Conservation (phyloP, 2,113 vertebrate genomes). For the Carlito syrichta region DNA sequence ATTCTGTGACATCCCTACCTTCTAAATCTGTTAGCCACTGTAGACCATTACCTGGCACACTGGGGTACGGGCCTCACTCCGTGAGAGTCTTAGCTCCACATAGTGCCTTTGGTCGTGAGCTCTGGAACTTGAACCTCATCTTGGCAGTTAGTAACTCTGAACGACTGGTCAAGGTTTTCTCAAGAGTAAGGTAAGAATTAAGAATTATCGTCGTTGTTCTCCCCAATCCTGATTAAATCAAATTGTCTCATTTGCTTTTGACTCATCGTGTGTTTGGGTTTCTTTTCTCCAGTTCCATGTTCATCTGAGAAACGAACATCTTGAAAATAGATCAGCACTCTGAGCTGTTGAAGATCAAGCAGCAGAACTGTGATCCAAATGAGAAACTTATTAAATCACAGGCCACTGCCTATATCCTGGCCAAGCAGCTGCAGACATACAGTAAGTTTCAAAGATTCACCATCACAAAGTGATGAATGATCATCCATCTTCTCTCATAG, state of each 20-base stretch:
- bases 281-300: not conserved
- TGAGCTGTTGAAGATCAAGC: slow-evolving; percentile 78
- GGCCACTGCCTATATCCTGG: slow-evolving; percentile 86
- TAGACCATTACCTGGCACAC: too few species aligned
- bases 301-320: slow-evolving; percentile 45
- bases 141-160: accelerated
- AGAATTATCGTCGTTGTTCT: not conserved
- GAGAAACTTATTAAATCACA: too few species aligned
- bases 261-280: not conserved
- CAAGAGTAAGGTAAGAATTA: not conserved
- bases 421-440: slow-evolving; percentile 88
- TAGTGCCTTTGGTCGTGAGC: not conserved
- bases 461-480: too few species aligned
- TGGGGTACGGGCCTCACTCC: too few species aligned
- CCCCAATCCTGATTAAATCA: not conserved
- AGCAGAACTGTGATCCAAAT: too few species aligned
- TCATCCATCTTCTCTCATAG: too few species aligned
- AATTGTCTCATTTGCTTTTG: not conserved
- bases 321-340: slow-evolving; percentile 56
- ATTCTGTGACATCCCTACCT: too few species aligned
- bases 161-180: not conserved
- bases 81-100: not conserved
- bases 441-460: slow-evolving; percentile 80
- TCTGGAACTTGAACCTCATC: not conserved
- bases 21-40: too few species aligned